Conservation (phyloP, 92 coral and sea anemone species). For the Porites evermanni region DNA sequence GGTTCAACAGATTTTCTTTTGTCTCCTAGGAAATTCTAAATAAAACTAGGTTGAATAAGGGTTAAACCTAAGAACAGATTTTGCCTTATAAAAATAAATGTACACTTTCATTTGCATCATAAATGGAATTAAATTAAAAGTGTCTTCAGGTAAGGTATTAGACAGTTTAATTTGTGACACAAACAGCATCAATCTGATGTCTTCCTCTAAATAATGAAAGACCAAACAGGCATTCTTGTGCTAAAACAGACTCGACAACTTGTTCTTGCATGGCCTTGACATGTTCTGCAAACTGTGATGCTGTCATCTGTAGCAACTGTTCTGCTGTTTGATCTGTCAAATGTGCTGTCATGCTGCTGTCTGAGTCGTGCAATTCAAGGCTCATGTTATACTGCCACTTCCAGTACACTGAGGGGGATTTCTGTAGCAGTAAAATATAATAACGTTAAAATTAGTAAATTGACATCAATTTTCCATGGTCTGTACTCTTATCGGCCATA, state of each 20-base stretch:
- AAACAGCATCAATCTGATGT: constrained; percentile 76
- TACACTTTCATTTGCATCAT: too few relatives aligned
- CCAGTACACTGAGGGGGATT: constrained; percentile 72
- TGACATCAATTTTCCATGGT: too few relatives aligned
- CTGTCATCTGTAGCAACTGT: constrained; percentile 76
- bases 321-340: constrained; percentile 81
- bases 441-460: too few relatives aligned
- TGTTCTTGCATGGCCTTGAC: constrained; percentile 60
- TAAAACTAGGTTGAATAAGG: not conserved
- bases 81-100: too few relatives aligned
- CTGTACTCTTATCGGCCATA: too few relatives aligned
- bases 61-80: too few relatives aligned
- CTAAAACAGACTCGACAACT: constrained; percentile 78
- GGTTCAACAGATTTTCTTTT: too few relatives aligned
- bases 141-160: too few relatives aligned
- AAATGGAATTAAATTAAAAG: too few relatives aligned
- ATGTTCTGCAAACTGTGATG: constrained; percentile 76
- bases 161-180: constrained; percentile 28
- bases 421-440: constrained; percentile 9
- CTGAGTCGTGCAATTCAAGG: constrained; percentile 75
- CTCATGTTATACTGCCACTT: constrained; percentile 77
- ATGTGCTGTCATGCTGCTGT: constrained; percentile 52
- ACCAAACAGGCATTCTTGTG: constrained; percentile 85
- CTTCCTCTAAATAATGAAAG: constrained; percentile 65
- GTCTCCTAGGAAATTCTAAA: too few relatives aligned